Conservation (phyloP, 2,888 invertebrate genomes). For the Platypus cylindrus region DNA sequence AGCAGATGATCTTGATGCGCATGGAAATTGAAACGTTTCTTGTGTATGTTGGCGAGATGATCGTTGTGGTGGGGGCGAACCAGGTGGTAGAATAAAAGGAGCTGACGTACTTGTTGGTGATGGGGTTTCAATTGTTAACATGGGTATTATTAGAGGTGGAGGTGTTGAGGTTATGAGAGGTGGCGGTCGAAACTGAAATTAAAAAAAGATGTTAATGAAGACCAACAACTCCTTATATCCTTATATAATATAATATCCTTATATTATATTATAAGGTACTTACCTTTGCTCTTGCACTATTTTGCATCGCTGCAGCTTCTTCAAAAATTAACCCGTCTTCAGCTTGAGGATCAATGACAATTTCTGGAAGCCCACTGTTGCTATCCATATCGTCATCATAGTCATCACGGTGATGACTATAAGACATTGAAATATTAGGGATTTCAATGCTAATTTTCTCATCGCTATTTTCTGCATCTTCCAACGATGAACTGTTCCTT, state of each 20-base stretch:
- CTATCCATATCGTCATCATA: constrained; percentile 30
- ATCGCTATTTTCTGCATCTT: constrained; percentile 38
- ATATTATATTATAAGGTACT: neutral
- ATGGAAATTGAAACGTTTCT: constrained; percentile 26
- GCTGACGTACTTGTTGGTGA: constrained; percentile 49
- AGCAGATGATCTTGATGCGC: constrained; percentile 15
- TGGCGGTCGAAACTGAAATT: constrained; percentile 43
- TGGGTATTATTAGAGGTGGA: constrained; percentile 48
- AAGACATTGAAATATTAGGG: constrained; percentile 32
- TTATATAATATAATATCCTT: too few relatives aligned
- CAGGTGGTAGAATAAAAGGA: constrained; percentile 36
- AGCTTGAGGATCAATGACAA: constrained; percentile 33
- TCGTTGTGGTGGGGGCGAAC: constrained; percentile 44
- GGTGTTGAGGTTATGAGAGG: constrained; percentile 25
- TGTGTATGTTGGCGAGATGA: constrained; percentile 23
- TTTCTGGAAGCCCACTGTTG: too few relatives aligned
- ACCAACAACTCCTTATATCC: too few relatives aligned
- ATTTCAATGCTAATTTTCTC: constrained; percentile 38
- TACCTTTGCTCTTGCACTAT: constrained; percentile 22
- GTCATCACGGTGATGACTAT: too few relatives aligned
- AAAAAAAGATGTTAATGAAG: too few relatives aligned
- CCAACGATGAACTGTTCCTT: constrained; percentile 35
- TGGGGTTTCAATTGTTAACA: constrained; percentile 52
- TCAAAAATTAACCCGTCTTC: constrained; percentile 35
- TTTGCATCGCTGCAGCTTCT: constrained; percentile 34